Percentiles rank a stretch among this genome's conserved stretches.
These are phyloP conservation scores for Choreutis nemorana DNA, from an alignment of 2,888 invertebrate species.

Conservation along the genomic window DNA sequence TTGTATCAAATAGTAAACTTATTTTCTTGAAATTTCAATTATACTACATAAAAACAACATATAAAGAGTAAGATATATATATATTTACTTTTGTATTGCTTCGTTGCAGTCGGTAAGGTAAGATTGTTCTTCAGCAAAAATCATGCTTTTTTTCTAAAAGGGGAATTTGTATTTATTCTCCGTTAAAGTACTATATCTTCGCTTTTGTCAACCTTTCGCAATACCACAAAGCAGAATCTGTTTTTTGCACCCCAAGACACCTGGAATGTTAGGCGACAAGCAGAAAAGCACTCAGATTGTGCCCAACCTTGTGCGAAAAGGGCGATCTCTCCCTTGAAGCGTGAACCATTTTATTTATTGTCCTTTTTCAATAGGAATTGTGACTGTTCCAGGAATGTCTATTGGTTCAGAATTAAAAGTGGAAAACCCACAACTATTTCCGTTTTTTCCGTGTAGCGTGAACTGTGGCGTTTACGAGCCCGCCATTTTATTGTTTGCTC, in stretches of 20 bases:
- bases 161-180: too few relatives aligned
- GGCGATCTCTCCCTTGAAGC: conserved; percentile 27
- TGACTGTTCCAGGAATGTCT: conserved; percentile 28
- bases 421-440: conserved; percentile 24
- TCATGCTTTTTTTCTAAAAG: conserved; percentile 5
- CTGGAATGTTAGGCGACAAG: too few relatives aligned
- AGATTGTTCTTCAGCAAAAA: conserved; percentile 6
- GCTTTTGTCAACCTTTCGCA: too few relatives aligned
- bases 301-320: conserved; percentile 24
- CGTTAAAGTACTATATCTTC: neutral
- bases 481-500: conserved; percentile 18
- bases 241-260: too few relatives aligned
- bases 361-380: conserved; percentile 38
- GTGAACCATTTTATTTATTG: conserved; percentile 37
- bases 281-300: conserved; percentile 1
- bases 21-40: too few relatives aligned
- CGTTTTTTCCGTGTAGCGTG: conserved; percentile 15
- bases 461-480: conserved; percentile 16
- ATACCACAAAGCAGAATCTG: too few relatives aligned
- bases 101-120: conserved; percentile 1
- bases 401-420: conserved; percentile 27
- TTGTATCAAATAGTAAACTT: too few relatives aligned
- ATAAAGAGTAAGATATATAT: too few relatives aligned
- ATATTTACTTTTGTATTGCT: too few relatives aligned
- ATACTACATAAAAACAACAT: too few relatives aligned